Evolutionary conservation across 2,888 invertebrate genomes (phyloP), one percentile per base, ranked within the genome.

Genomic region (Nasonia oneida): DNA sequence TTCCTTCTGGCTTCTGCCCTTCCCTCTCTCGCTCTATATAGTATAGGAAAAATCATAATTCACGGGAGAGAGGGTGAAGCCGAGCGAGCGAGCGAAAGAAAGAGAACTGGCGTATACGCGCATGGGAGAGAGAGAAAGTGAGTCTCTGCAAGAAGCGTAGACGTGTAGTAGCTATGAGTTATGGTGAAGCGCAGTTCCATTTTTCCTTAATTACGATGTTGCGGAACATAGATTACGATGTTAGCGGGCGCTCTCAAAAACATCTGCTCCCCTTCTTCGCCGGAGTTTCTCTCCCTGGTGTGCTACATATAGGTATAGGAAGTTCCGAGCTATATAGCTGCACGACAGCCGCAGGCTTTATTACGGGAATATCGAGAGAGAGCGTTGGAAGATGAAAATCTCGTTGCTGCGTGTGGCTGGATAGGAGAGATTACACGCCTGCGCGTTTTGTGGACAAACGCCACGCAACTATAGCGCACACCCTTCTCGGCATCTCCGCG

Each of bases 191-290:
- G 86, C 81, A 81, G 83, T 90, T 91, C 88, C 89, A 92, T 92
- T 92, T 93, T 92, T 91, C 91, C 91, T 93, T 93, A 93, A 93
- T 93, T 93, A 93, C 91, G 91, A 93, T 93, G 93, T 92, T 92
- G 92, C 91, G 92, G 91, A 92, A 93, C 92, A 92, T 92, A 92
- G 93, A 93, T 93, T 93, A 93, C 90, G 92, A 92, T 92, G 93
- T 93, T 91, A 90, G 92, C 90, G 50, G 61, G 84, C 39, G 87
- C 87, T 92, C 90, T 93, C 93, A 93, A 91, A 92, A 93, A 93
- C 93, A 93, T 93, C 93, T 93, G 93, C 92, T 92, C 91, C 91
- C 92, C 92, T 90, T 91, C 90, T 91, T 90, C 89, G 87, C 84
- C 86, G 85, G 88, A 90, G 90, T 90, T 90, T 89, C 78, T 74